Conservation (phyloP, 2,797 vertebrate species). For the Propithecus perrieri region DNA sequence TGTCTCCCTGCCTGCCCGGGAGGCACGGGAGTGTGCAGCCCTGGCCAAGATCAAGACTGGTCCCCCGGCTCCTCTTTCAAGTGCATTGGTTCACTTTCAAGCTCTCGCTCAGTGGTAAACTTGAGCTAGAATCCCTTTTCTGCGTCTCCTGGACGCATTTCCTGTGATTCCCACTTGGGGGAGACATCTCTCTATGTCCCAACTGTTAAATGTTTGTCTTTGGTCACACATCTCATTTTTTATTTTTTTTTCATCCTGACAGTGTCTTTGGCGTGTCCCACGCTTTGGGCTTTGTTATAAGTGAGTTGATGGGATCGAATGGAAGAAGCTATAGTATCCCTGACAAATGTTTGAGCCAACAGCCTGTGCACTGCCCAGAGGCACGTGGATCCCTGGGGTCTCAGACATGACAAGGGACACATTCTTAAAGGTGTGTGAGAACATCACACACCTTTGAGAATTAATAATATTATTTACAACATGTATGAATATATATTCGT, state of each 20-base stretch:
- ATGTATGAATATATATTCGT: too few relatives aligned
- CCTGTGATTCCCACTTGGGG: not conserved
- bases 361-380: not conserved
- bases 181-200: not conserved
- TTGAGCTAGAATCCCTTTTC: too few relatives aligned
- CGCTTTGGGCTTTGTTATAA: not conserved
- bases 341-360: not conserved
- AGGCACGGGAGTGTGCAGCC: not conserved
- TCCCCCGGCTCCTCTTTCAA: not conserved
- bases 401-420: not conserved
- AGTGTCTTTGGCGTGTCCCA: not conserved
- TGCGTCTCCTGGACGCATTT: not conserved
- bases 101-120: not conserved
- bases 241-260: not conserved
- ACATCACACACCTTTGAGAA: too few relatives aligned
- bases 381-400: not conserved
- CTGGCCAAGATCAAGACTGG: fast-evolving
- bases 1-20: too few relatives aligned
- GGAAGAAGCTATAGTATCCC: not conserved
- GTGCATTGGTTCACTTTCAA: too few relatives aligned
- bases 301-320: not conserved
- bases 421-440: not conserved
- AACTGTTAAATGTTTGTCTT: fast-evolving
- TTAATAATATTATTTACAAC: not conserved
- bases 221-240: not conserved